Evolutionary conservation across 2,888 invertebrate genomes (phyloP).

Genomic region (Tenodera sinensis): DNA sequence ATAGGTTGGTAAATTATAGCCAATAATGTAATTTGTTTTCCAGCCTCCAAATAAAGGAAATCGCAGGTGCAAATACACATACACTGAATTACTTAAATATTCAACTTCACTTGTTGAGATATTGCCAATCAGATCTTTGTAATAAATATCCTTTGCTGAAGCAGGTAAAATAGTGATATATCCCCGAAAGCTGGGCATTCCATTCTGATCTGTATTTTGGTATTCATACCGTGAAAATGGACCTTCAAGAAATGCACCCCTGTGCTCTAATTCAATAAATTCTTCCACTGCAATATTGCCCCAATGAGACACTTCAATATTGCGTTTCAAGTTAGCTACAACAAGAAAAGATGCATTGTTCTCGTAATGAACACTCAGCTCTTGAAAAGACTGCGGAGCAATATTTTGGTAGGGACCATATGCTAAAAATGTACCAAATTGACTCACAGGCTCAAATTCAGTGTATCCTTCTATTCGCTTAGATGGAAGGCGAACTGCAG

Average conservation of each 20-base stretch:
- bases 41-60: background rate
- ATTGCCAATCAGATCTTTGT: background rate
- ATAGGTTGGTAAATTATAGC: background rate
- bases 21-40: background rate
- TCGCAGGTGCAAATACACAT: background rate
- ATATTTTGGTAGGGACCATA: background rate
- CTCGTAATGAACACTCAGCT: background rate
- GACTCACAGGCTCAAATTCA: background rate
- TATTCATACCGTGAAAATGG: background rate
- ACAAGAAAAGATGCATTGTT: background rate
- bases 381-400: background rate
- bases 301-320: background rate
- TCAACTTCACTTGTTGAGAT: background rate
- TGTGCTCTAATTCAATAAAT: background rate
- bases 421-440: background rate
- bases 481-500: background rate
- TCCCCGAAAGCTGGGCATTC: background rate
- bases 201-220: background rate
- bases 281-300: constrained; percentile 1
- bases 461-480: background rate
- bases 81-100: background rate
- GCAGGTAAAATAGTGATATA: background rate
- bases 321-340: background rate
- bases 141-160: constrained; percentile 2
- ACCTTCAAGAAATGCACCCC: background rate